Percentiles rank a stretch among this genome's conserved stretches.
These are phyloP conservation scores for Enteromius treurensis DNA, from an alignment of 2,797 vertebrate species.

Conservation along the genomic window DNA sequence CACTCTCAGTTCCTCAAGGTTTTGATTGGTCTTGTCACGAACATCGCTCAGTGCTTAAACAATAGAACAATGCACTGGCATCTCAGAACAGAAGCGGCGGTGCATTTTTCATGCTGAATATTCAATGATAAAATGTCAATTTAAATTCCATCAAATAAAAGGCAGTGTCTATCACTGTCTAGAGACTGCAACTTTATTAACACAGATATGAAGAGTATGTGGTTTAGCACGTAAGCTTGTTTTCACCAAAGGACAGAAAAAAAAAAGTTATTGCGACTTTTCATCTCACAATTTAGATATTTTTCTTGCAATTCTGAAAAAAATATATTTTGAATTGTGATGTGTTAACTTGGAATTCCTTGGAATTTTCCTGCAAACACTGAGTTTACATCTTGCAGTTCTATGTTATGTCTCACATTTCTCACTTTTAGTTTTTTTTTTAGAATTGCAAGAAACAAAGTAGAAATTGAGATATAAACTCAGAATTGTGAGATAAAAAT, in stretches of 20 bases:
- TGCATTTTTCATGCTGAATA: conserved; percentile 46
- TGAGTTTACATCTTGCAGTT: not conserved
- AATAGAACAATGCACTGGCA: not conserved
- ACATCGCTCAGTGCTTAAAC: conserved; percentile 38
- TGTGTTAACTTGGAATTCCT: not conserved
- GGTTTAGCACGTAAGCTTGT: not conserved
- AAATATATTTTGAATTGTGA: not conserved
- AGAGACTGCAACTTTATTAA: conserved; percentile 32
- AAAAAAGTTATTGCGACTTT: not conserved
- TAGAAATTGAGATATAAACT: not conserved
- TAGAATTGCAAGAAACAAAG: not conserved
- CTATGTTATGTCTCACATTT: not conserved
- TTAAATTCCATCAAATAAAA: conserved; percentile 29
- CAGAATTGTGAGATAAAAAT: not conserved
- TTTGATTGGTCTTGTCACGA: conserved; percentile 27
- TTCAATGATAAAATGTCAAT: conserved; percentile 33
- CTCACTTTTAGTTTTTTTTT: not conserved
- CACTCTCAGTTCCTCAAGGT: conserved; percentile 7
- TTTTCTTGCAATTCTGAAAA: not conserved
- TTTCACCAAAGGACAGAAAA: not conserved
- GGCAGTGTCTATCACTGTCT: conserved; percentile 24
- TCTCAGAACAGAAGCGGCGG: conserved; percentile 15
- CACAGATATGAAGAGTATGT: conserved; percentile 24
- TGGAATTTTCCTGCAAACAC: not conserved
- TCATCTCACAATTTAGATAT: not conserved